A percentile compares a stretch with the other conserved stretches of the same genome.
These are phyloP conservation scores for Bubo bubo DNA, from an alignment of 2,113 vertebrate species.

Conservation along the genomic window DNA sequence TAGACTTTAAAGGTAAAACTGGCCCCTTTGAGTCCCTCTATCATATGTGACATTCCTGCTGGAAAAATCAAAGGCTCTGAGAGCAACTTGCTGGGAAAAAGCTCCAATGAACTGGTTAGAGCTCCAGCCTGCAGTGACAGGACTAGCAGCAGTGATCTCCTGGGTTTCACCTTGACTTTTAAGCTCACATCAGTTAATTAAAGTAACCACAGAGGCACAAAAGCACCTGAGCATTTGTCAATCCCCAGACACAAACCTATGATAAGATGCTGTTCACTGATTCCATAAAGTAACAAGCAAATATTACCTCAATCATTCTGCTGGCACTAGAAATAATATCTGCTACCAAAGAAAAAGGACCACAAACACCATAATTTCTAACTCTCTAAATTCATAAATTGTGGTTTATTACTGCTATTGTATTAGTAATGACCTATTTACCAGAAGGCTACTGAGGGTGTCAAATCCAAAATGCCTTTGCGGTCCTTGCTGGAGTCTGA, in stretches of 20 bases:
- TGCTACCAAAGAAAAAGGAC: not conserved
- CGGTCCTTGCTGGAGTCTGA: not conserved
- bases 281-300: not conserved
- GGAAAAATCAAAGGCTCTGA: not conserved
- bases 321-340: not conserved
- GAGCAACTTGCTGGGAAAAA: not conserved
- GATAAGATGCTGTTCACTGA: not conserved
- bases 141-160: not conserved
- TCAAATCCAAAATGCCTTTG: not conserved
- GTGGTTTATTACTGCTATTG: not conserved
- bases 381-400: not conserved
- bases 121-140: not conserved
- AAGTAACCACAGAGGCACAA: not conserved
- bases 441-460: not conserved
- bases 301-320: not conserved
- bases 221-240: not conserved
- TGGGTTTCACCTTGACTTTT: not conserved
- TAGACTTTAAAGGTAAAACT: constrained; percentile 42
- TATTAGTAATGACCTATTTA: constrained; percentile 10
- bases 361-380: not conserved
- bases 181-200: not conserved
- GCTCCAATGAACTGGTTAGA: not conserved
- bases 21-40: not conserved
- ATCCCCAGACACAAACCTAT: not conserved
- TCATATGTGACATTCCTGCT: not conserved